Evolutionary conservation across 2,113 vertebrate genomes (phyloP).

Genomic region (Sitta europaea): DNA sequence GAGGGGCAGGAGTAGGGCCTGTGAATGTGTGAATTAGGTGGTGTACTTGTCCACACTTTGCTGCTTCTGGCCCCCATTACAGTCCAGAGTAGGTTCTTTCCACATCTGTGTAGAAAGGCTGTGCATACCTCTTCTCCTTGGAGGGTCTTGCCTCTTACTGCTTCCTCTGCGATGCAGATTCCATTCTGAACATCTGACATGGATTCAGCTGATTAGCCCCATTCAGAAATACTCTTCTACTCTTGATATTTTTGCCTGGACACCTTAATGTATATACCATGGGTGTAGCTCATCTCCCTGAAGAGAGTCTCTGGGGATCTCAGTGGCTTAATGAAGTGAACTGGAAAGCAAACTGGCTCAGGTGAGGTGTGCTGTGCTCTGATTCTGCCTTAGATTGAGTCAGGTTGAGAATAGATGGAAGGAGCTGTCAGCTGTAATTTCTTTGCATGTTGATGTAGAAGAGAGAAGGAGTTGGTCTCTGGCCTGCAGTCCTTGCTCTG

Average conservation of each 20-base stretch:
- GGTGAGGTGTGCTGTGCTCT: neutral
- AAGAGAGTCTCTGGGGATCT: neutral
- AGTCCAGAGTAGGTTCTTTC: constrained; percentile 9
- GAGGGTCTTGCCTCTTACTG: neutral
- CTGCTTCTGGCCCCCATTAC: constrained; percentile 11
- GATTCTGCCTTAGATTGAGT: neutral
- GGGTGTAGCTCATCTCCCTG: neutral
- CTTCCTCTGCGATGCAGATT: constrained; percentile 1
- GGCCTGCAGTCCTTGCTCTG: neutral
- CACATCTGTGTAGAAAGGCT: constrained; percentile 1
- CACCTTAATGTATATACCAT: neutral
- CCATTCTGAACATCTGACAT: neutral
- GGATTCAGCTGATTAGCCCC: neutral
- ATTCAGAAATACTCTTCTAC: neutral
- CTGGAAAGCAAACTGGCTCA: neutral
- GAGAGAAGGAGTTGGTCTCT: neutral
- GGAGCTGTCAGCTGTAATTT: neutral
- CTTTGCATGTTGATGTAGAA: neutral
- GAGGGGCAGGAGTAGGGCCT: neutral
- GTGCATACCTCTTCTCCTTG: neutral
- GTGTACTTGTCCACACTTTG: neutral
- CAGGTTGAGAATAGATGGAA: neutral
- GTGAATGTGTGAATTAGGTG: constrained; percentile 1
- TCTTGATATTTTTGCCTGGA: neutral
- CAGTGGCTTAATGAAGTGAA: neutral